These are phyloP conservation scores for Chaetodon trifascialis DNA, from an alignment of 2,113 vertebrate genomes.

Conservation along the genomic window DNA sequence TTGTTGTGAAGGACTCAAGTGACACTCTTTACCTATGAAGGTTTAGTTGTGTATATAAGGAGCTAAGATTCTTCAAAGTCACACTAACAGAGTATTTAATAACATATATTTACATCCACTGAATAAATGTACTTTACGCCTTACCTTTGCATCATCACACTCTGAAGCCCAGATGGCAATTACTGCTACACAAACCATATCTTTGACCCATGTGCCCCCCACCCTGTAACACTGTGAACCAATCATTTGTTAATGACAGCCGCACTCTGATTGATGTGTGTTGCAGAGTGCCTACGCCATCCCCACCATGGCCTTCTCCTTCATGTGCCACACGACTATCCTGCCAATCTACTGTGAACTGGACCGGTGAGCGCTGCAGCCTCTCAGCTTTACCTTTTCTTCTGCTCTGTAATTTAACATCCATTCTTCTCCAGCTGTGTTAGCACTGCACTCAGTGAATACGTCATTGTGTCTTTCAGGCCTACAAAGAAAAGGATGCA, in stretches of 20 bases:
- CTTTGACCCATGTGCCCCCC: slow-evolving; percentile 24
- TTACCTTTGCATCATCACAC: slow-evolving; percentile 16
- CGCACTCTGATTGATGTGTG: slow-evolving; percentile 39
- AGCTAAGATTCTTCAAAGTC: not conserved
- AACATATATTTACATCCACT: not conserved
- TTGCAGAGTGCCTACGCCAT: slow-evolving; percentile 94
- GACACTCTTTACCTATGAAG: slow-evolving; percentile 48
- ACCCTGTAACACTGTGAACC: slow-evolving; percentile 34
- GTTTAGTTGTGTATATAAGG: slow-evolving; percentile 13
- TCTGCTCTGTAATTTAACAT: not conserved
- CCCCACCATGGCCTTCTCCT: slow-evolving; percentile 99
- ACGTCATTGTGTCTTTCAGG: slow-evolving; percentile 76
- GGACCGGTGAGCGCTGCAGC: slow-evolving; percentile 74
- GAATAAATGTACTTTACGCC: slow-evolving; percentile 7
- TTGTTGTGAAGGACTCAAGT: slow-evolving; percentile 47
- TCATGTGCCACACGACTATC: slow-evolving; percentile 97
- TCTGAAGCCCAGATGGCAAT: slow-evolving; percentile 25
- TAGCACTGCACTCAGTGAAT: not conserved
- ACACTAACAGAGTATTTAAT: not conserved
- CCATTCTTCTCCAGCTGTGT: not conserved
- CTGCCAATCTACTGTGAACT: slow-evolving; percentile 97
- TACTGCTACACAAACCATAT: slow-evolving; percentile 15
- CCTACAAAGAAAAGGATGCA: slow-evolving; percentile 94
- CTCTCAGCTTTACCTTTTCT: not conserved
- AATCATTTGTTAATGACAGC: slow-evolving; percentile 56